Evolutionary conservation across 2,797 vertebrate genomes (phyloP), one percentile per base, ranked within the genome.

Genomic region (Paedocypris micromegethes): DNA sequence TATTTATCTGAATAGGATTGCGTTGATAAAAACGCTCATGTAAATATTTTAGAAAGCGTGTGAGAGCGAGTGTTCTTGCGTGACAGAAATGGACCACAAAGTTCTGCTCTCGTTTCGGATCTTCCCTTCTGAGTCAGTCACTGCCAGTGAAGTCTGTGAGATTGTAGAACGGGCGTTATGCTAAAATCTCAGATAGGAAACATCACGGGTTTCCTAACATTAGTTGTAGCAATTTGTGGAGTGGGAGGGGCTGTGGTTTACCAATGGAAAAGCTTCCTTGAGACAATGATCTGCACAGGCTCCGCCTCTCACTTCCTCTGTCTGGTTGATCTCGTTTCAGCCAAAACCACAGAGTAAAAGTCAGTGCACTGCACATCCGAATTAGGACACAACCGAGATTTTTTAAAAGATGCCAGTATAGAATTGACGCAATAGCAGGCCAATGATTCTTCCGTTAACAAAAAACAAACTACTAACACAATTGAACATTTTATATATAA

Each of bases 181-280:
- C 72, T 79, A 81, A 88, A 89, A 89, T 88, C 87, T 87, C 88
- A 86, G 87, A 86, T 64, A 48, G 66, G 49, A 57, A 56, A 60
- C 75, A 50, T 79, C 76, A 76, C 75, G 75, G 87, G 82, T 81
- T 76, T 81, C 72, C 74, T 65, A 78, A 76, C 68, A 76, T 50
- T 74, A 53, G 59, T 62, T 68, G 54, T 55, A 48, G 5, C 55
- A 57, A 68, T 69, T 58, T 77, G 71, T 9, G 51, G 72, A 66
- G 72, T 74, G 56, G 39, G 37, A 43, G 78, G 77, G 77, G 46
- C 68, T 69, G 88, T 84, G 88, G 88, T 89, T 87, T 87, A 88
- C 86, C 86, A 86, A 66, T 85, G 85, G 85, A 90, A 90, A 87
- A 72, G 66, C 79, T 75, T 69, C 68, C 50, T 23, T 72, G 72